Evolutionary conservation across 2,797 vertebrate species (phyloP).

Genomic region (Remorina albescens): DNA sequence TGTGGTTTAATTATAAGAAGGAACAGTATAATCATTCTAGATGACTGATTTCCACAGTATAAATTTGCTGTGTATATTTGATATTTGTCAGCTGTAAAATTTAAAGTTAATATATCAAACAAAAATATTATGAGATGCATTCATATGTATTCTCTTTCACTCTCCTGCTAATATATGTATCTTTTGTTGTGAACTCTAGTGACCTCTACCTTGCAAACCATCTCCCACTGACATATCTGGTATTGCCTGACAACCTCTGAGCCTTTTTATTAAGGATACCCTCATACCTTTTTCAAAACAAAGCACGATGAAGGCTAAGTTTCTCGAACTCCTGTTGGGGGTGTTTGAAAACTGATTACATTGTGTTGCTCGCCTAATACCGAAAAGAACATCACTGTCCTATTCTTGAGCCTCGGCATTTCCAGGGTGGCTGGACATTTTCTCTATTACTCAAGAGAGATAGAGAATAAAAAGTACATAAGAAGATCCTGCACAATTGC

Average conservation of each 20-base stretch:
- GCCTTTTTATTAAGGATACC: slow-evolving; percentile 68
- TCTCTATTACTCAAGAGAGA: slow-evolving; percentile 31
- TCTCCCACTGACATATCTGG: slow-evolving; percentile 56
- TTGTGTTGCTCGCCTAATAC: slow-evolving; percentile 46
- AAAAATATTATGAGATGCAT: slow-evolving; percentile 15
- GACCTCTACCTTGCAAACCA: slow-evolving; percentile 44
- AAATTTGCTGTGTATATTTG: slow-evolving; percentile 33
- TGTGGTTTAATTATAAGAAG: slow-evolving; percentile 64
- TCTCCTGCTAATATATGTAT: slow-evolving; percentile 26
- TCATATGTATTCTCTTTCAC: slow-evolving; percentile 25
- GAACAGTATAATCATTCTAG: slow-evolving; percentile 57
- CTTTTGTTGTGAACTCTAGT: slow-evolving; percentile 45
- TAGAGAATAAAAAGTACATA: slow-evolving; percentile 16
- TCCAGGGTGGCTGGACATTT: slow-evolving; percentile 26
- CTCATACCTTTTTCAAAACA: slow-evolving; percentile 51
- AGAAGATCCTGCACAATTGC: slow-evolving; percentile 29
- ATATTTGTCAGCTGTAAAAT: slow-evolving; percentile 33
- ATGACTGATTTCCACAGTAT: slow-evolving; percentile 62
- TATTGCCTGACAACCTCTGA: slow-evolving; percentile 78
- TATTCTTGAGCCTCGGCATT: slow-evolving; percentile 23
- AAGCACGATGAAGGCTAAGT: slow-evolving; percentile 57
- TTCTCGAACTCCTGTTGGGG: slow-evolving; percentile 65
- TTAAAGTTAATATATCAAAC: slow-evolving; percentile 2
- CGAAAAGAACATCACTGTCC: slow-evolving; percentile 11
- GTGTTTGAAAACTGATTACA: slow-evolving; percentile 64